Evolutionary conservation across 1,140 invertebrate species (phyloP).

Genomic region (Drosophila melanica): DNA sequence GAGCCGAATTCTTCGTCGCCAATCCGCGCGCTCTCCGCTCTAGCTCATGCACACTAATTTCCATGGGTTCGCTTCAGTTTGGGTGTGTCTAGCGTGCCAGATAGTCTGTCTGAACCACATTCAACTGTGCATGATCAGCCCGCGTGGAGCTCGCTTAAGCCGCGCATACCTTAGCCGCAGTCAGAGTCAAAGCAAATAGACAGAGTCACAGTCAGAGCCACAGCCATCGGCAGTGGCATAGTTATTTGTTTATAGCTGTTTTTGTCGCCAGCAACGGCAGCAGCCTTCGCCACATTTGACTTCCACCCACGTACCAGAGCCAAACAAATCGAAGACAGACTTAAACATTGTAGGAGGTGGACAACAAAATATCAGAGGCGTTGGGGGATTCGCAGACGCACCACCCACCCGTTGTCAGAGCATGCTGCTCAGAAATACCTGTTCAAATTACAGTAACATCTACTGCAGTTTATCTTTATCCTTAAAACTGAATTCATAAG

Average conservation of each 20-base stretch:
- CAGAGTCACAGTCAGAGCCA: conserved; percentile 24
- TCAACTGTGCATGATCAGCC: conserved; percentile 55
- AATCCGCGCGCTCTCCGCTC: neutral
- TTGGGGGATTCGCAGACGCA: conserved; percentile 11
- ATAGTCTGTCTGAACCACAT: conserved; percentile 16
- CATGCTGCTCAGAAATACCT: conserved; percentile 48
- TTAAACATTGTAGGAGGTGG: conserved; percentile 47
- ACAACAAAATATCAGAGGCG: neutral
- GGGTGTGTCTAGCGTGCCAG: conserved; percentile 39
- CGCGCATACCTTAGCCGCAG: neutral
- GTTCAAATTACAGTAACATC: conserved; percentile 20
- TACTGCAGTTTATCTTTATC: neutral
- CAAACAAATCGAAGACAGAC: conserved; percentile 79
- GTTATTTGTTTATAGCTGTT: conserved; percentile 46
- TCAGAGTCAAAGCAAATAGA: conserved; percentile 8
- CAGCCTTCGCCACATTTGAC: conserved; percentile 40
- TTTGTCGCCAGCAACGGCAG: conserved; percentile 33
- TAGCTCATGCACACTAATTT: conserved; percentile 13
- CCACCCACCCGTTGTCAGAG: conserved; percentile 55
- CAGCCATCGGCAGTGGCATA: conserved; percentile 47
- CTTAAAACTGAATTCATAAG: neutral
- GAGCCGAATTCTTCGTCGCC: conserved; percentile 59
- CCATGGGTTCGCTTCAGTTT: conserved; percentile 4
- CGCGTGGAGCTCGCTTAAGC: conserved; percentile 54
- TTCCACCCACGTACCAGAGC: conserved; percentile 65